Base-by-base conservation (phyloP, 2,888 invertebrate genomes). In the Cryptocephalus moraei region DNA sequence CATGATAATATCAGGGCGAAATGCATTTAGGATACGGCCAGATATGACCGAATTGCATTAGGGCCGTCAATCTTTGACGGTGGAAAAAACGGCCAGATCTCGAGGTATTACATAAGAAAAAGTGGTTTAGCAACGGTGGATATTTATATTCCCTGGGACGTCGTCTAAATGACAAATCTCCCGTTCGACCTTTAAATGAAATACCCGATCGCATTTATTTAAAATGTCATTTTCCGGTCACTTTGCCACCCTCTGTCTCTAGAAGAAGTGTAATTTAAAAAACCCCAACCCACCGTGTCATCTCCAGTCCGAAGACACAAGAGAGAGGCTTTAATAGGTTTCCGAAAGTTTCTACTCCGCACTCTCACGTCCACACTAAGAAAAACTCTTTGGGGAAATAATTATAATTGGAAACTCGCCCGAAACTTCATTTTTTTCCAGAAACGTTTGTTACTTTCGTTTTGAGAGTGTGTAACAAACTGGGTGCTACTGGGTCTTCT, bases 141-240 rank as follows among this genome's bases (percentile, higher is more conserved):
- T 22, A 22, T 22, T 22, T 22, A 22, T 22, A 22, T 22, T 36
- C 36, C 36, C 36, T 36, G n/a, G 36, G 12, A 36, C 6, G 12
- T 50, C 46, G 43, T 46, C 54, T 44, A 50, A 58, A 58, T 59
- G 60, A 60, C 57, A 59, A 60, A 61, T 60, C 59, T 53, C 52
- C 52, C 48, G 54, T 52, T 38, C 42, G 39, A 40, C 50, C 47
- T 60, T n/a, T 62, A 59, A 60, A 62, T 61, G 61, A 61, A 61
- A 64, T 61, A 65, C 62, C 63, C 64, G 61, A 63, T 63, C 62
- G 57, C 66, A 66, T 67, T 68, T 66, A 64, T 68, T 67, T 67
- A 64, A 67, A 67, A 67, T 61, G 62, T 64, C 63, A 55, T 55
- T 55, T 55, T 55, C 52, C 55, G 55, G 55, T 55, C 55, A 55